Conservation (phyloP, 1,140 invertebrate species). For the Drosophila kanapiae region DNA sequence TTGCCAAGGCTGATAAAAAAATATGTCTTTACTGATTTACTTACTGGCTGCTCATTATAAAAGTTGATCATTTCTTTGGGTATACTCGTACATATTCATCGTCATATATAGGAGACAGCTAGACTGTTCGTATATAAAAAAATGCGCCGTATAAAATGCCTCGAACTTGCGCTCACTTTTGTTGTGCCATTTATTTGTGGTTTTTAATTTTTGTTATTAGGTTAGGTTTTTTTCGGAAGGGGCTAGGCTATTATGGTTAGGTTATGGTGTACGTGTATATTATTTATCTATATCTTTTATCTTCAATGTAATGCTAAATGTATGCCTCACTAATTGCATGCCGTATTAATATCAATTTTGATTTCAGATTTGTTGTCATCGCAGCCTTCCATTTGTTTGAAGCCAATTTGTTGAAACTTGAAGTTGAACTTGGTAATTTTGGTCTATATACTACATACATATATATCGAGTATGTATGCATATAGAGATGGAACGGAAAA, state of each 20-base stretch:
- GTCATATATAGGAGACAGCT: constrained; percentile 70
- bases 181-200: constrained; percentile 41
- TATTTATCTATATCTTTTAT: constrained; percentile 46
- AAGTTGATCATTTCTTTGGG: constrained; percentile 71
- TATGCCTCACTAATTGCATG: constrained; percentile 54
- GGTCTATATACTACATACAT: neutral
- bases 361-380: constrained; percentile 78
- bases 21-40: constrained; percentile 73
- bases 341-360: constrained; percentile 77
- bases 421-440: constrained; percentile 31
- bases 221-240: constrained; percentile 47
- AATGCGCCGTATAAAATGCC: constrained; percentile 79
- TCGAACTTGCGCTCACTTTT: constrained; percentile 58
- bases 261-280: constrained; percentile 40
- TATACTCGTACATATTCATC: constrained; percentile 41
- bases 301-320: constrained; percentile 49
- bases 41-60: constrained; percentile 80
- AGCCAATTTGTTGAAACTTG: constrained; percentile 75
- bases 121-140: constrained; percentile 74
- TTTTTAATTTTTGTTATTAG: constrained; percentile 23
- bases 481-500: constrained; percentile 15
- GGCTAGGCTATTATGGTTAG: constrained; percentile 56
- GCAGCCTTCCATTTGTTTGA: constrained; percentile 81
- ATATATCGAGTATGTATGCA: no score
- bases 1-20: constrained; percentile 80